Evolutionary conservation across 2,113 vertebrate species (phyloP).

Genomic region (Neofelis nebulosa): DNA sequence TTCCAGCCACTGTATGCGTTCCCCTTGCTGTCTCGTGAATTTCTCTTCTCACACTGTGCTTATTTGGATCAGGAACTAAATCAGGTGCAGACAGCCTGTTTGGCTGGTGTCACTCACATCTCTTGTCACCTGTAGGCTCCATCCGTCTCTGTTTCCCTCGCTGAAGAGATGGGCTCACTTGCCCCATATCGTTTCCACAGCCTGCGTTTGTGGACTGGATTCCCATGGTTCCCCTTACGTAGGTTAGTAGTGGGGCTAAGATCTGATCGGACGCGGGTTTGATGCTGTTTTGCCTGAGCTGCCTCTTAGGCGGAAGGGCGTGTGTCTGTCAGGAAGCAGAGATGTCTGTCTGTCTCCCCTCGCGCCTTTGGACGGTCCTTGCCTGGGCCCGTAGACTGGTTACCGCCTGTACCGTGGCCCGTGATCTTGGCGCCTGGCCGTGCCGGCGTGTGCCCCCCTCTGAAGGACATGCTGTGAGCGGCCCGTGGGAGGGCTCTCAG

Average conservation of each 20-base stretch:
- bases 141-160: not conserved
- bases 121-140: not conserved
- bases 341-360: not conserved
- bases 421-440: accelerated
- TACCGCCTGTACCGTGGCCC: accelerated
- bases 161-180: not conserved
- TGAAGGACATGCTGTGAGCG: accelerated
- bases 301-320: accelerated
- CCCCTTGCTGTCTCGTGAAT: not conserved
- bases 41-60: accelerated
- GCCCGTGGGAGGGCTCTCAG: not conserved
- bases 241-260: not conserved
- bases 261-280: not conserved
- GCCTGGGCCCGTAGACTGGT: accelerated
- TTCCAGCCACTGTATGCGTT: not conserved
- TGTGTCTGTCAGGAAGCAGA: not conserved
- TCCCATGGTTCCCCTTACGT: accelerated
- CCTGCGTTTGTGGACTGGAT: not conserved
- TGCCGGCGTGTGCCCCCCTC: accelerated
- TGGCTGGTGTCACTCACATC: not conserved
- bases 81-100: not conserved
- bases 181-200: not conserved
- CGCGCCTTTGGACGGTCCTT: not conserved
- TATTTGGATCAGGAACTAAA: not conserved
- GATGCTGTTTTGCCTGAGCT: not conserved